These are phyloP conservation scores for Ailuropoda melanoleuca DNA, from an alignment of 2,113 vertebrate species.

Conservation along the genomic window DNA sequence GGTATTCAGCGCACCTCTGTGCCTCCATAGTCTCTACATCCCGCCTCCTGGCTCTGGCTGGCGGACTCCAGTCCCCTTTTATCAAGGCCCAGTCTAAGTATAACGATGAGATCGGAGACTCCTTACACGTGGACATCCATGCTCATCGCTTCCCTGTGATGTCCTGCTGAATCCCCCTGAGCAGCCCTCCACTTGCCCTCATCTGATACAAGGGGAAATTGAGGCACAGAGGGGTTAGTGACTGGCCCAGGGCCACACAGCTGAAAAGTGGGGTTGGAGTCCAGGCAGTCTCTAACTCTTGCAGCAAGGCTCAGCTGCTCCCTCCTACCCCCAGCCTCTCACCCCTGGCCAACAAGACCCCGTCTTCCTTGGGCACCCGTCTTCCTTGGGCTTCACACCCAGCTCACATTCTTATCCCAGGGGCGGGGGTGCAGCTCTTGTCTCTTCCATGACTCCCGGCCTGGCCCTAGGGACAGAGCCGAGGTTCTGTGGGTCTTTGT, in stretches of 20 bases:
- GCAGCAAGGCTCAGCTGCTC: background rate
- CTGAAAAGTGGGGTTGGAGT: background rate
- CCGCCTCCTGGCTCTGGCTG: background rate
- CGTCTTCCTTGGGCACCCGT: too few species aligned
- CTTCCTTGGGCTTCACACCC: too few species aligned
- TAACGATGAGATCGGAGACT: background rate
- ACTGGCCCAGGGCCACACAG: background rate
- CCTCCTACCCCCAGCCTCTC: background rate
- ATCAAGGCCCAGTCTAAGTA: background rate
- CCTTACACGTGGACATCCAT: rapidly evolving
- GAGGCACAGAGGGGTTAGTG: background rate
- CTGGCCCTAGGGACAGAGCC: background rate
- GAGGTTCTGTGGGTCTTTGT: background rate
- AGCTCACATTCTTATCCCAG: background rate
- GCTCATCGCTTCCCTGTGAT: background rate
- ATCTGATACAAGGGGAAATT: background rate
- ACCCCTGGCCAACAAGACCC: background rate
- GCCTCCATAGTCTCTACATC: background rate
- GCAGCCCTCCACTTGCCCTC: background rate
- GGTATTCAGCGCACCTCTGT: rapidly evolving
- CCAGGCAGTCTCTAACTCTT: background rate
- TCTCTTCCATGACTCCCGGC: background rate
- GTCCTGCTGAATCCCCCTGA: background rate
- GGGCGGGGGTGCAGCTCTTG: too few species aligned
- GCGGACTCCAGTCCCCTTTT: background rate